These are phyloP conservation scores for Psix sp. DNA, from an alignment of 1,140 invertebrate species.

Conservation along the genomic window DNA sequence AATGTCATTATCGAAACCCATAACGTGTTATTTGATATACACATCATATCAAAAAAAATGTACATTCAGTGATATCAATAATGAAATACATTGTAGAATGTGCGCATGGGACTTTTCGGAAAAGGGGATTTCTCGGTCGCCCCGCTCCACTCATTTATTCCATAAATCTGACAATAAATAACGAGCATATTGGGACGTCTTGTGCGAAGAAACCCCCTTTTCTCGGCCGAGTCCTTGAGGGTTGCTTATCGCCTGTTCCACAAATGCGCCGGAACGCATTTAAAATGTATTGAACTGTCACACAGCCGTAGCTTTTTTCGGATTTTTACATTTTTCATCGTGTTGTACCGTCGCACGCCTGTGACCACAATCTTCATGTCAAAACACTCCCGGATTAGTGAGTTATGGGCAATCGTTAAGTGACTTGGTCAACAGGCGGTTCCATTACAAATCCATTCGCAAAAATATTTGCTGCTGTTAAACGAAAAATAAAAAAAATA, in stretches of 20 bases:
- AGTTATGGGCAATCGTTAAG: constrained; percentile 73
- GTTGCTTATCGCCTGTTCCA: constrained; percentile 70
- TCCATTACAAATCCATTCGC: constrained; percentile 7
- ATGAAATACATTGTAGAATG: constrained; percentile 62
- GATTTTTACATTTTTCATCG: constrained; percentile 77
- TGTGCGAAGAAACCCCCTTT: constrained; percentile 48
- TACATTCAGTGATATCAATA: constrained; percentile 59
- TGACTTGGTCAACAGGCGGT: constrained; percentile 70
- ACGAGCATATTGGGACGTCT: constrained; percentile 71
- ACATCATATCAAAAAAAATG: constrained; percentile 28
- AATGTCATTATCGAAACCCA: constrained; percentile 15
- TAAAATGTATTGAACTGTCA: constrained; percentile 78
- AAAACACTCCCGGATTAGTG: constrained; percentile 67
- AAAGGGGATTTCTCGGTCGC: constrained; percentile 51
- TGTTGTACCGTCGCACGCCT: constrained; percentile 45
- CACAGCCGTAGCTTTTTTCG: constrained; percentile 69
- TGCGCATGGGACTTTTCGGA: constrained; percentile 27
- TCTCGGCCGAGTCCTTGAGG: constrained; percentile 53
- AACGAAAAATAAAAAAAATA: too few species aligned
- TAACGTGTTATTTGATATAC: constrained; percentile 17
- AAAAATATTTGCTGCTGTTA: too few species aligned
- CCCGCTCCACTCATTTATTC: constrained; percentile 74
- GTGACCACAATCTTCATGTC: constrained; percentile 34
- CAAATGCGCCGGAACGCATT: constrained; percentile 77
- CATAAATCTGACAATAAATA: constrained; percentile 78